These are phyloP conservation scores for Sisyra nigra DNA, from an alignment of 2,888 invertebrate species.

Conservation along the genomic window DNA sequence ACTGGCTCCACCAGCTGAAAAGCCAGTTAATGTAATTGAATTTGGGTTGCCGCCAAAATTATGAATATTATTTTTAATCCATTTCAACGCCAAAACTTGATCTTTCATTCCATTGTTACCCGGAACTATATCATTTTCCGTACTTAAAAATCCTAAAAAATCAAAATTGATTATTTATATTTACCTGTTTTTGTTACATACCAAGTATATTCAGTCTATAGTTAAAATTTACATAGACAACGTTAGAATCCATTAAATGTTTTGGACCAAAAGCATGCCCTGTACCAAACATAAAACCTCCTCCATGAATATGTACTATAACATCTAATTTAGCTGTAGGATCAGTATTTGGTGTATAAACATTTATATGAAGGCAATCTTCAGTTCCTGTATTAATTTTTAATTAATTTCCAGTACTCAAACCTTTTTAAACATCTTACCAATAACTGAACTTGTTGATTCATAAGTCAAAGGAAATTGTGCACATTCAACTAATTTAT, in stretches of 20 bases:
- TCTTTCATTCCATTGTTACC: conserved; percentile 56
- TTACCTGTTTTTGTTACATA: conserved; percentile 17
- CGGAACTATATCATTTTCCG: conserved; percentile 44
- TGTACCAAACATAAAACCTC: conserved; percentile 51
- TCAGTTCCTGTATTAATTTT: conserved; percentile 33
- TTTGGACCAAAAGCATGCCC: conserved; percentile 35
- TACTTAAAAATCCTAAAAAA: conserved; percentile 48
- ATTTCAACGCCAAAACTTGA: conserved; percentile 45
- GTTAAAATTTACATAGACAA: conserved; percentile 50
- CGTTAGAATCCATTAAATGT: conserved; percentile 42
- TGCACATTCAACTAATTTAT: too few relatives aligned
- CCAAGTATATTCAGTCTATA: conserved; percentile 56
- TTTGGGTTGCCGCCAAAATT: conserved; percentile 50
- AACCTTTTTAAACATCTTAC: background rate
- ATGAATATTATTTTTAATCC: conserved; percentile 46
- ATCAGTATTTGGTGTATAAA: conserved; percentile 36
- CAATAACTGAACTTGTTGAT: too few relatives aligned
- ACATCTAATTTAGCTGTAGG: conserved; percentile 36
- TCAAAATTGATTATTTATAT: background rate
- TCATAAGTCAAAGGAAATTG: too few relatives aligned
- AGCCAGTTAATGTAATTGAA: conserved; percentile 43
- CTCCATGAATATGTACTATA: conserved; percentile 47
- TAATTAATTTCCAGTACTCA: background rate
- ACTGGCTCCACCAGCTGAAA: conserved; percentile 52
- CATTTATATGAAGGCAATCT: conserved; percentile 49